These are phyloP conservation scores for Tiliacea citrago DNA, from an alignment of 2,888 invertebrate species.

Conservation along the genomic window DNA sequence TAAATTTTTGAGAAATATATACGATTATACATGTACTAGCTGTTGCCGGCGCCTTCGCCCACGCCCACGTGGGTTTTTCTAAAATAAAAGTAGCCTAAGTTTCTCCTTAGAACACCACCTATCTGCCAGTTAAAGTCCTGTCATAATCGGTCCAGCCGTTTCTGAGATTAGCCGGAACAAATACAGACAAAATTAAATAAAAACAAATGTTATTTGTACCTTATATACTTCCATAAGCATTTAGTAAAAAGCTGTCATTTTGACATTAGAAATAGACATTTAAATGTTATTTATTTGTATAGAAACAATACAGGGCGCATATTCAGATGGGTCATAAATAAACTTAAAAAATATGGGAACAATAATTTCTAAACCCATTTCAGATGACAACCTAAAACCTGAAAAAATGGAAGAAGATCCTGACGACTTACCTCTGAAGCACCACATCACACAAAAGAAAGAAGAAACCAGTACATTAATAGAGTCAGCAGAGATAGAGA, in stretches of 20 bases:
- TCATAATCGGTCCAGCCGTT: neutral
- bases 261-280: too few relatives aligned
- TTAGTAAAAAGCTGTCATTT: too few relatives aligned
- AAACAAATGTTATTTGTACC: too few relatives aligned
- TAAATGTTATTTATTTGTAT: too few relatives aligned
- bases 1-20: too few relatives aligned
- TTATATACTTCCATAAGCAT: too few relatives aligned
- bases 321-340: neutral
- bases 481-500: neutral
- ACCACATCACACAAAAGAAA: conserved; percentile 17
- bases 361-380: conserved; percentile 1
- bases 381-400: conserved; percentile 67
- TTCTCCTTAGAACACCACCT: too few relatives aligned
- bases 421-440: conserved; percentile 75
- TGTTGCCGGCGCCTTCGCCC: too few relatives aligned
- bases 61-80: too few relatives aligned
- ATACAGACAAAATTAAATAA: too few relatives aligned
- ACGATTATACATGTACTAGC: neutral
- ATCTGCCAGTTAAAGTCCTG: too few relatives aligned
- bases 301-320: neutral
- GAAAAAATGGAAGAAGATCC: conserved; percentile 67
- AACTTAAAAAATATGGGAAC: neutral
- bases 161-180: neutral
- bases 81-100: too few relatives aligned
- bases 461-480: neutral